Evolutionary conservation across 23 tunicate species (phyloP), one percentile per base, ranked within the genome.

Genomic region (Ascidia mentula): DNA sequence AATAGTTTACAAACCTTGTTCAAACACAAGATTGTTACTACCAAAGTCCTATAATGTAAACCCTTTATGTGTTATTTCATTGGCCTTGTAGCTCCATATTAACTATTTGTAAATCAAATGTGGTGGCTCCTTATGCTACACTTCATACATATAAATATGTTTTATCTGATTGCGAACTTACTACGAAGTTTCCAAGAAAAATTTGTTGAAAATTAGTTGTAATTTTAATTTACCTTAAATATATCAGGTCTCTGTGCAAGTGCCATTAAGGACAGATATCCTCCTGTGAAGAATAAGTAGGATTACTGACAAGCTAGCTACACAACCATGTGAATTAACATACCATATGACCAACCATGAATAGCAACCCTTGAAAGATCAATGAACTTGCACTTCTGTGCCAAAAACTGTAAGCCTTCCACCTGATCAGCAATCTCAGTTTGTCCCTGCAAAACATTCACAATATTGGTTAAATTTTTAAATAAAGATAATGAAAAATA

Each of bases 341-440:
- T 72, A 90, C 99, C 99, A 81, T 96, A 96, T 5, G 95, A 88
- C 99, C 99, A 96, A 36, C 99, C 99, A 74, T 96, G 94, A 8
- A 96, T 82, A 5, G 99, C 99, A 34, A 96, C 91, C 37, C 97
- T 72, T 0, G 74, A 34, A 32, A 96, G 37, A 81, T 96, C 99
- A 60, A 96, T 96, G 36, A 71, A 80, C 33, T 88, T 40, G 30
- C 80, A 75, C 38, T 79, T 79, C 13, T 74, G 72, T 1, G 98
- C 95, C 18, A 89, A 88, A 46, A 77, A 60, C 46, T 77, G 73
- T 28, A 96, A 34, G 15, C 99, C 99, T 73, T 89, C 99, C 60
- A 96, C 99, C 73, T 96, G 99, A 71, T 96, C 99, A 20, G 46
- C 45, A 24, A 96, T 82, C 59, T 96, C 99, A 5, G 87, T 84